A percentile compares a stretch with the other conserved stretches of the same genome.
Conservation (phyloP, 2,797 vertebrate species). For the Cercopithecus mitis region DNA sequence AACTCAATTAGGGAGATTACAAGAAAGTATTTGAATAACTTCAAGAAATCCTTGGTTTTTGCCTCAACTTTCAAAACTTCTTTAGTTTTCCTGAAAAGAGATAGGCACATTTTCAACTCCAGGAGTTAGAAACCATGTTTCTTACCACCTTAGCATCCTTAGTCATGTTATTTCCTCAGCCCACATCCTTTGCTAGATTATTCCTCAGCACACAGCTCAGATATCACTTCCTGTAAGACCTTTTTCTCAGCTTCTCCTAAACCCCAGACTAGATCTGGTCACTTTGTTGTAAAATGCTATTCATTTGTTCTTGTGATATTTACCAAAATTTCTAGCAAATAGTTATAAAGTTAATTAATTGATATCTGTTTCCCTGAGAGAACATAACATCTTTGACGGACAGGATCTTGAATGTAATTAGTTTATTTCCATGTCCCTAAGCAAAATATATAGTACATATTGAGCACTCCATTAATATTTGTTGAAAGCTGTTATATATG, state of each 20-base stretch:
- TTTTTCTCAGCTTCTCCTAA: not conserved
- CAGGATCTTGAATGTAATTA: not conserved
- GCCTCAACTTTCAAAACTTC: not conserved
- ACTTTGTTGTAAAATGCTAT: not conserved
- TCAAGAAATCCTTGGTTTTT: not conserved
- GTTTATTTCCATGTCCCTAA: not conserved
- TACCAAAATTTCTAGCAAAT: not conserved
- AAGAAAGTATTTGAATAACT: not conserved
- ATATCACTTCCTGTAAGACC: not conserved
- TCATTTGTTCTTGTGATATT: not conserved
- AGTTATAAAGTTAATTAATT: not conserved
- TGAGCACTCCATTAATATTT: not conserved
- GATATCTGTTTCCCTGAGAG: not conserved
- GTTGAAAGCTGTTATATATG: not conserved
- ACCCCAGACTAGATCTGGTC: not conserved
- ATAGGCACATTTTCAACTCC: not conserved
- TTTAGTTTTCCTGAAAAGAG: not conserved
- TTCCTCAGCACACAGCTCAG: not conserved
- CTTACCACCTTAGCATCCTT: not conserved
- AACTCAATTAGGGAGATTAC: slow-evolving; percentile 11
- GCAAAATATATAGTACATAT: not conserved
- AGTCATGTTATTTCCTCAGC: not conserved
- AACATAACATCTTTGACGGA: not conserved
- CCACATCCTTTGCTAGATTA: not conserved
- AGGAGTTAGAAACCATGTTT: not conserved